These are phyloP conservation scores for Bombus ignitus DNA, from an alignment of 1,140 invertebrate genomes.

Conservation along the genomic window DNA sequence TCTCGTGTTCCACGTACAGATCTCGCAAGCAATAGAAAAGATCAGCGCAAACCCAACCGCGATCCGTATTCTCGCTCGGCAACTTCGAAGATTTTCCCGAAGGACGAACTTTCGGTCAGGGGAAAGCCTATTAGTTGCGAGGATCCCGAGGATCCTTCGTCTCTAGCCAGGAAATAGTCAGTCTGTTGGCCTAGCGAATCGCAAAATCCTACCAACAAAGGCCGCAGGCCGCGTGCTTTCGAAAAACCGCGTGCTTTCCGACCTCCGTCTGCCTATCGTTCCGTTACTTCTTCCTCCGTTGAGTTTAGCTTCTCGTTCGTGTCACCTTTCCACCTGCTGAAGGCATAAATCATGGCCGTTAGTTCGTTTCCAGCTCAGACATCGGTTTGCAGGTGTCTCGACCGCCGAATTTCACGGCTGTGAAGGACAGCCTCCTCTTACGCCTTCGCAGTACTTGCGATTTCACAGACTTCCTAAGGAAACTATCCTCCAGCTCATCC, in stretches of 20 bases:
- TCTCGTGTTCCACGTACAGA: conserved; percentile 5
- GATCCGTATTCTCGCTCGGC: conserved; percentile 9
- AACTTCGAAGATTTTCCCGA: conserved; percentile 51
- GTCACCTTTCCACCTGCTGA: conserved; percentile 68
- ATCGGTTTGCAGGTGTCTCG: conserved; percentile 69
- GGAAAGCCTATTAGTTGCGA: conserved; percentile 69
- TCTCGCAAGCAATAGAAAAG: conserved; percentile 46
- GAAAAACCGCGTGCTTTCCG: conserved; percentile 41
- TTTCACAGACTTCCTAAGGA: neutral
- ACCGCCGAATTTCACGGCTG: conserved; percentile 51
- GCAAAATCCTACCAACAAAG: conserved; percentile 65
- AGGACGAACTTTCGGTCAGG: conserved; percentile 38
- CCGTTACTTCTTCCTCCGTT: neutral
- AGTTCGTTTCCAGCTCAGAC: conserved; percentile 22
- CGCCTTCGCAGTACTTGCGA: conserved; percentile 11
- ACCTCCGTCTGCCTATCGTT: neutral
- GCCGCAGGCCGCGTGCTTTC: neutral
- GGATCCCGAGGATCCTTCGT: neutral
- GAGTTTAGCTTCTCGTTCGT: neutral
- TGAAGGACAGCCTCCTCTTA: conserved; percentile 3
- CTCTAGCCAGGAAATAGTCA: conserved; percentile 8
- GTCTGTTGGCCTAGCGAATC: conserved; percentile 67
- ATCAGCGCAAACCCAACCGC: conserved; percentile 19
- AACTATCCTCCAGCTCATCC: rapidly evolving
- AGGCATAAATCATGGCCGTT: conserved; percentile 72